Evolutionary conservation across 2,113 vertebrate species (phyloP), one percentile per base, ranked within the genome.

Genomic region (Grantiella picta): DNA sequence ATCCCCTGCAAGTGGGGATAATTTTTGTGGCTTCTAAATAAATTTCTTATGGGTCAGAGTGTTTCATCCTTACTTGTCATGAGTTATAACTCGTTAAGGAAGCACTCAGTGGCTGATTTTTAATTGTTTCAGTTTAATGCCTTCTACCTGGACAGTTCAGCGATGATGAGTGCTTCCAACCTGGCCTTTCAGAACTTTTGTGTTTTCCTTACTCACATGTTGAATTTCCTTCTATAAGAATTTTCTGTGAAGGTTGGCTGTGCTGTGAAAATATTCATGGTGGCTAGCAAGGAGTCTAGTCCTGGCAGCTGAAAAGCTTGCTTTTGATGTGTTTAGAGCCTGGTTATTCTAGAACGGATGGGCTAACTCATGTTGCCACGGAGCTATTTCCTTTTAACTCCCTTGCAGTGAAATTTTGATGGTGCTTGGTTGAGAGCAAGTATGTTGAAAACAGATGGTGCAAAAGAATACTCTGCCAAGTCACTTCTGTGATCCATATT

Each of bases 361-460:
- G 47, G 21, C 63, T 61, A 57, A 75, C 49, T 81, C n/a, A 2
- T 73, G 49, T 81, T 93, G 77, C 56, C 65, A 42, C 52, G 44
- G 45, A 86, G 23, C n/a, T 49, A 9, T 71, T 95, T 94, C 56
- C 31, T 89, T 78, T 88, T 86, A 83, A 24, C 10, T 89, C 25
- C 9, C 44, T 71, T 90, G 52, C 60, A 70, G 7, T 35, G 44
- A 81, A 75, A 73, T 73, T 80, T 31, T 50, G 38, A 0, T 33
- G 28, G 35, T 88, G 45, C 52, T 78, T 86, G 50, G 12, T 53
- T 68, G 76, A 81, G 64, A 70, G 36, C 29, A 96, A 92, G 92
- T 88, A 91, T 79, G 61, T 68, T 94, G 33, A 71, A 90, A 92
- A 75, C 86, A 93, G 79, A 92, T 90, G 75, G 90, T 86, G 90